A percentile compares a stretch with the other conserved stretches of the same genome.
phyloP scores from a whole-genome alignment of 1,140 invertebrate genomes.

The Drosophila ironensis region DNA sequence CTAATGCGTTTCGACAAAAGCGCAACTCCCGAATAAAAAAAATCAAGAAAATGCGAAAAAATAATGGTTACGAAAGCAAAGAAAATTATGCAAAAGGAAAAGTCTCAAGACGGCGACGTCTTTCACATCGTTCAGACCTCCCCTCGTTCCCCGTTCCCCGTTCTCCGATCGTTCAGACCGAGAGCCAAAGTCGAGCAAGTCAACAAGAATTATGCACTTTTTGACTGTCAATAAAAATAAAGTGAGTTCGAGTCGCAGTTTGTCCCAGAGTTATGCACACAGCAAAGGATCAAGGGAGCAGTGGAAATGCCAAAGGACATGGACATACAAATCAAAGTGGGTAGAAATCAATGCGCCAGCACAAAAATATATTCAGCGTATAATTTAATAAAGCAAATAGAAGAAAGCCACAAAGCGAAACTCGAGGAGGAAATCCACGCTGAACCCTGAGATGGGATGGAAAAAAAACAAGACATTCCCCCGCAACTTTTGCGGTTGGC shows the following conservation, averaged over 20 bases:
- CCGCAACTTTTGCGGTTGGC: slow-evolving; percentile 37
- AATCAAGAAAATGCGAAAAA: too few species aligned
- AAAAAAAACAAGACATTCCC: slow-evolving; percentile 6
- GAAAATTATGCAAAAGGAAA: slow-evolving; percentile 54
- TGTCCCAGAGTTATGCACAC: slow-evolving; percentile 25
- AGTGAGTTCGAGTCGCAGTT: slow-evolving; percentile 65
- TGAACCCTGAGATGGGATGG: not conserved
- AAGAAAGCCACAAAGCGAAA: slow-evolving; percentile 45
- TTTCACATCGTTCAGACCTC: slow-evolving; percentile 2
- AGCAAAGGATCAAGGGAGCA: slow-evolving; percentile 5
- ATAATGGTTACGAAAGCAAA: slow-evolving; percentile 9
- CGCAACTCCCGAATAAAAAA: slow-evolving; percentile 51
- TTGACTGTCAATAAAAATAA: slow-evolving; percentile 79
- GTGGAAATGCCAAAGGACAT: slow-evolving; percentile 70
- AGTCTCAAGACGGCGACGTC: slow-evolving; percentile 58
- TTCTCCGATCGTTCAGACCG: slow-evolving; percentile 1
- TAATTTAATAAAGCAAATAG: slow-evolving; percentile 81
- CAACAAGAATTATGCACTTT: slow-evolving; percentile 80
- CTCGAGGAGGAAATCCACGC: slow-evolving; percentile 16
- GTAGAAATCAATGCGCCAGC: slow-evolving; percentile 74
- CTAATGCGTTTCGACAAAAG: slow-evolving; percentile 68
- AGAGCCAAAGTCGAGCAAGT: slow-evolving; percentile 57
- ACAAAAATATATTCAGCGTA: slow-evolving; percentile 81
- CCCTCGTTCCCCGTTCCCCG: not conserved
- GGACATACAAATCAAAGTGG: slow-evolving; percentile 75